Conservation (phyloP, 2,888 invertebrate species). For the Spilarctia lutea region DNA sequence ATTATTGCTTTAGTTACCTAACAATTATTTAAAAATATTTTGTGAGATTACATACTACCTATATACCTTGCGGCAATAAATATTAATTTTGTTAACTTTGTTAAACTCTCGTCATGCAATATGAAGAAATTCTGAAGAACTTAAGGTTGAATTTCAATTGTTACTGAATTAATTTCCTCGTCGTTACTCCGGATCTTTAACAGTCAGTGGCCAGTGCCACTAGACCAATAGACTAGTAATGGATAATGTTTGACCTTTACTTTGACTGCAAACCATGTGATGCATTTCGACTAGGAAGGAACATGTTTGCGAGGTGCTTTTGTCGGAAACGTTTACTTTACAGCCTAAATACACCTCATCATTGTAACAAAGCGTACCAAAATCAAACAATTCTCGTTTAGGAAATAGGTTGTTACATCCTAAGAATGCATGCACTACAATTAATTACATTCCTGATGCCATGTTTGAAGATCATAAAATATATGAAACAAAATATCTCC, state of each 20-base stretch:
- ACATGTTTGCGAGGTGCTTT: not conserved
- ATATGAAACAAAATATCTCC: too few relatives aligned
- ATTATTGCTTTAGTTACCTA: not conserved
- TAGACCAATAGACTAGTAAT: not conserved
- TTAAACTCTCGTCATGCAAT: too few relatives aligned
- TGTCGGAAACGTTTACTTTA: not conserved
- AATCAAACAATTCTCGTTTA: not conserved
- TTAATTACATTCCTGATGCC: too few relatives aligned
- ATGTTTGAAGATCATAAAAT: too few relatives aligned
- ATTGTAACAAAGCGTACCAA: not conserved
- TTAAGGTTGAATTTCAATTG: too few relatives aligned
- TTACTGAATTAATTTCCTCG: too few relatives aligned
- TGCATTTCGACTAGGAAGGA: not conserved
- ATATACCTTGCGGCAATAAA: too few relatives aligned
- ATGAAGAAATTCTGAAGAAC: too few relatives aligned
- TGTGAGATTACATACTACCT: not conserved
- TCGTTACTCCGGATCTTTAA: too few relatives aligned
- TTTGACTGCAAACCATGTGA: not conserved
- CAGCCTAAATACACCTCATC: not conserved
- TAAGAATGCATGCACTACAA: not conserved
- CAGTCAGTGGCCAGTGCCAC: too few relatives aligned
- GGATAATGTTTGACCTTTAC: not conserved
- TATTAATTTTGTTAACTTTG: too few relatives aligned
- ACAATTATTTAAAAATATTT: not conserved
- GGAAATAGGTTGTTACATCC: not conserved